A percentile compares a stretch with the other conserved stretches of the same genome.
Evolutionary conservation across 2,113 vertebrate species (phyloP).

Genomic region (Phoenicopterus ruber): DNA sequence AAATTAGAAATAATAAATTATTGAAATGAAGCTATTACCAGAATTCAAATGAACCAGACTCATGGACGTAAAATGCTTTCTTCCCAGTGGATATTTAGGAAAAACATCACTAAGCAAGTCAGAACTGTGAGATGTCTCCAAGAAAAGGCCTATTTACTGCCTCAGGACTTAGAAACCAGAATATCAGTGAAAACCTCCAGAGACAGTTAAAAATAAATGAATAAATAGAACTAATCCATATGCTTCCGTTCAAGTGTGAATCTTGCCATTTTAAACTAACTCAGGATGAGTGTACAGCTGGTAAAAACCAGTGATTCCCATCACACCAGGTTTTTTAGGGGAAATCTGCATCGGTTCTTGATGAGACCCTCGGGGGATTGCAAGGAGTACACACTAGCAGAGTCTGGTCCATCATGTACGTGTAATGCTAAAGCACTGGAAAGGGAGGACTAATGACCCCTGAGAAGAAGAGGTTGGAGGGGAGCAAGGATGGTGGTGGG

Average conservation of each 20-base stretch:
- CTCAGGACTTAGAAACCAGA: background rate
- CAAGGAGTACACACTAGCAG: background rate
- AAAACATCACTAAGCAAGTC: background rate
- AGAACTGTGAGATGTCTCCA: background rate
- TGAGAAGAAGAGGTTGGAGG: background rate
- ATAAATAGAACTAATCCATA: background rate
- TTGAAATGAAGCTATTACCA: background rate
- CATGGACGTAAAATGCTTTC: background rate
- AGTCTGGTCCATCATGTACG: background rate
- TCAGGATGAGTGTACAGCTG: background rate
- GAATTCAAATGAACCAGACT: background rate
- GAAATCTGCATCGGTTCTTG: background rate
- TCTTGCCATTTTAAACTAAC: background rate
- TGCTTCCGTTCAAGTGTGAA: background rate
- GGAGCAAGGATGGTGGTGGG: background rate
- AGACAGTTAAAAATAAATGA: background rate
- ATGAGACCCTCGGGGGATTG: rapidly evolving
- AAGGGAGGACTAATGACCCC: background rate
- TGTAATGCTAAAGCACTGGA: background rate
- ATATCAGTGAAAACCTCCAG: background rate
- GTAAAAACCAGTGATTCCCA: background rate
- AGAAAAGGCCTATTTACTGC: background rate
- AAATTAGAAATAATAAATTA: background rate
- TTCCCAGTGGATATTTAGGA: background rate
- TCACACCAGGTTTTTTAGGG: background rate